Evolutionary conservation across 2,888 invertebrate genomes (phyloP).

Genomic region (Epinotia brunnichana): DNA sequence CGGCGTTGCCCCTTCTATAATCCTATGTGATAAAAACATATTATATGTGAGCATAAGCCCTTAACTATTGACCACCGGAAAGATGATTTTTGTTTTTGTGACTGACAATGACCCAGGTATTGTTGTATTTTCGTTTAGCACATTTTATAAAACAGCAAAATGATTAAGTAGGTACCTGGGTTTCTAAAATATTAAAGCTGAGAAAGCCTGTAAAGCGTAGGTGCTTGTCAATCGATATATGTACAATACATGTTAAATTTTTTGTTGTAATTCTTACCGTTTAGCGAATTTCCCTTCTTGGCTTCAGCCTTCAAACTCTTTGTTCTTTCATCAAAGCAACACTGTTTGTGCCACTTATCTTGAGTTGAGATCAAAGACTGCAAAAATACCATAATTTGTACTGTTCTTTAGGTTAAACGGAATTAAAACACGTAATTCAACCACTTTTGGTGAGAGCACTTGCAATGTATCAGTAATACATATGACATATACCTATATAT

Average conservation of each 20-base stretch:
- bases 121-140: not conserved
- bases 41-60: too few species aligned
- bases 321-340: constrained; percentile 50
- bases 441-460: not conserved
- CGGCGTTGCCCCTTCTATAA: too few species aligned
- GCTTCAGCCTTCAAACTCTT: constrained; percentile 49
- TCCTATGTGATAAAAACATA: too few species aligned
- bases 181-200: not conserved
- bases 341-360: constrained; percentile 48
- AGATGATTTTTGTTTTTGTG: too few species aligned
- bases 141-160: not conserved
- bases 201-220: not conserved
- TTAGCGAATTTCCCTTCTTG: constrained; percentile 38
- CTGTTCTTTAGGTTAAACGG: constrained; percentile 48
- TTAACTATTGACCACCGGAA: too few species aligned
- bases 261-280: not conserved
- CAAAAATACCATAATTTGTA: constrained; percentile 49
- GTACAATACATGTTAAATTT: not conserved
- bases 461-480: not conserved
- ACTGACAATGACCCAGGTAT: too few species aligned
- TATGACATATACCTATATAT: too few species aligned
- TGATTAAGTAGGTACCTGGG: too few species aligned
- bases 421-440: constrained; percentile 8
- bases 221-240: not conserved
- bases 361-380: constrained; percentile 54